Evolutionary conservation across 2,113 vertebrate species (phyloP).

Genomic region (Heliornis fulica): DNA sequence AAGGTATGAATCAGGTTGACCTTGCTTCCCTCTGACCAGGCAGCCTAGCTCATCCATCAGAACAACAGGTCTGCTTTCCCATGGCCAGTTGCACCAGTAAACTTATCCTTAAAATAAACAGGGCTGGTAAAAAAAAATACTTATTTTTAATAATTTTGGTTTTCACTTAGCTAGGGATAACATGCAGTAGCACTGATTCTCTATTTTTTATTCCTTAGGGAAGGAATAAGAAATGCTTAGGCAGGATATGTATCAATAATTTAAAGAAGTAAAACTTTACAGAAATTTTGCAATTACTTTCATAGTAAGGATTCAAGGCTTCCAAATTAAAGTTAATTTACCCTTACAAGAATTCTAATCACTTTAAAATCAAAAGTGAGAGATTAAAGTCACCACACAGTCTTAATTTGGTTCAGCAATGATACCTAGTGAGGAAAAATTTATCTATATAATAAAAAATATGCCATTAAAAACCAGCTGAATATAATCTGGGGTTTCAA

Average conservation of each 20-base stretch:
- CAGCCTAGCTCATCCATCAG: background rate
- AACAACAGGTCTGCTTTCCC: background rate
- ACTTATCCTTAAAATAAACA: background rate
- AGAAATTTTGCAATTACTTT: background rate
- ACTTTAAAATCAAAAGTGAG: conserved; percentile 26
- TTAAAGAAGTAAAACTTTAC: background rate
- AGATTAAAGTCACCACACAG: background rate
- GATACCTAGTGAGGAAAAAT: background rate
- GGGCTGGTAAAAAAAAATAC: background rate
- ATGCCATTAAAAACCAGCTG: background rate
- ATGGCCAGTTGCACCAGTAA: background rate
- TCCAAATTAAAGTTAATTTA: conserved; percentile 35
- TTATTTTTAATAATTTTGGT: background rate
- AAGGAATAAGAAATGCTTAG: background rate
- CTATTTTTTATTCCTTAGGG: background rate
- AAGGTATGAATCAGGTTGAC: background rate
- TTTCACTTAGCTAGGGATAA: background rate
- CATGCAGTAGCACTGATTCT: background rate
- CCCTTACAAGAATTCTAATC: conserved; percentile 10
- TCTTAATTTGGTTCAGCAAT: conserved; percentile 10
- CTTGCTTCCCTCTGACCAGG: background rate
- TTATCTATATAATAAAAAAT: conserved; percentile 40
- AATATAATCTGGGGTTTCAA: conserved; percentile 1
- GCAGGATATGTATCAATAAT: background rate
- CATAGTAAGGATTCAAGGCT: background rate